Percentiles rank a stretch among this genome's conserved stretches.
These are phyloP conservation scores for Sciaenops ocellatus DNA, from an alignment of 2,797 vertebrate species.

Conservation along the genomic window DNA sequence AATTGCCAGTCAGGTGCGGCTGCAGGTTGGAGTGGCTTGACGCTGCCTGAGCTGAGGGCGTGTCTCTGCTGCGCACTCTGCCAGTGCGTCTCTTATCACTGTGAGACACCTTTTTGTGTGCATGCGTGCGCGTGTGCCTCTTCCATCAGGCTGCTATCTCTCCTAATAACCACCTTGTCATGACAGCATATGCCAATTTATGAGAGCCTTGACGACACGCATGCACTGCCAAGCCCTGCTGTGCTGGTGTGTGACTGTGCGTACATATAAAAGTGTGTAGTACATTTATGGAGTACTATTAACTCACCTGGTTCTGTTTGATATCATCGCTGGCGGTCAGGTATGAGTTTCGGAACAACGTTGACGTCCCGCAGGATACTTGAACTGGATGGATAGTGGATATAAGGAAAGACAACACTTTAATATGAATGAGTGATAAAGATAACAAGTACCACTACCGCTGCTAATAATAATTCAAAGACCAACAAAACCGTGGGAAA, in stretches of 20 bases:
- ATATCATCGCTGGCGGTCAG: conserved; percentile 94
- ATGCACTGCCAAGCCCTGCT: conserved; percentile 23
- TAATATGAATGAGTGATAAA: conserved; percentile 1
- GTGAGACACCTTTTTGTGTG: conserved; percentile 58
- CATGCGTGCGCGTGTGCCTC: conserved; percentile 23
- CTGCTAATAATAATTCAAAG: conserved; percentile 16
- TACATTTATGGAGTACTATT: not conserved
- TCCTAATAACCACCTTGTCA: conserved; percentile 48
- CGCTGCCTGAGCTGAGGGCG: conserved; percentile 29
- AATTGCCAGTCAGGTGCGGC: conserved; percentile 51
- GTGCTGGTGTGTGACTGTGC: conserved; percentile 6
- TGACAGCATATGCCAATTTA: conserved; percentile 52
- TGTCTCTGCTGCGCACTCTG: conserved; percentile 23
- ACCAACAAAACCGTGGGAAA: conserved; percentile 15
- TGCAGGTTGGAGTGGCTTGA: conserved; percentile 44
- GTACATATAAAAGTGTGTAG: not conserved
- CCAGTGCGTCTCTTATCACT: conserved; percentile 58
- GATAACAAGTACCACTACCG: not conserved
- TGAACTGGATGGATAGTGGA: conserved; percentile 78
- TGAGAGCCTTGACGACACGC: conserved; percentile 6
- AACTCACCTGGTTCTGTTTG: conserved; percentile 95
- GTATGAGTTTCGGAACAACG: conserved; percentile 97
- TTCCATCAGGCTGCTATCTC: conserved; percentile 47
- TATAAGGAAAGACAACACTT: not conserved
- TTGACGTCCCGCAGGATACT: conserved; percentile 94